Evolutionary conservation across 1,140 invertebrate genomes (phyloP), one percentile per base, ranked within the genome.

Genomic region (Proctacanthus coquilletti): DNA sequence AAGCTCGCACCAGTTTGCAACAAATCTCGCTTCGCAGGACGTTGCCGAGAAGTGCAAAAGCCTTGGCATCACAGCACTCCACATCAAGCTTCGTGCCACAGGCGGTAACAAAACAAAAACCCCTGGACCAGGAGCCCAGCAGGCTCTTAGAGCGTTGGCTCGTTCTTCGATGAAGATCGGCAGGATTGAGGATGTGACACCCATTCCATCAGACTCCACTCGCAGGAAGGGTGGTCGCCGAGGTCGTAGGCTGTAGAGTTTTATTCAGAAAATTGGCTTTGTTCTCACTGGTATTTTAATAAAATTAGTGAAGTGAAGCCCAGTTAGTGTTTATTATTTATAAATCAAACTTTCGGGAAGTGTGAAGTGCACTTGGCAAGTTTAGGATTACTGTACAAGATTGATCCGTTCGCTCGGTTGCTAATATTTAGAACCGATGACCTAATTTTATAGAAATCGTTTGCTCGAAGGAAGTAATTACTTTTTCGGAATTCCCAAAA

Each of bases 141-240:
- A 92, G 34, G 96, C 96, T 36, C 72, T 99, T 2, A 73, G 96
- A 48, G 95, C 96, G 55, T 71, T 99, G 42, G 96, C 96, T 49
- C 86, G 96, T 66, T 91, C 93, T 32, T 91, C 85, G 45, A 98
- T 99, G 87, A 98, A 97, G 64, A 98, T 99, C 64, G 96, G 96
- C 29, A 78, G 95, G 49, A 99, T 99, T 65, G 92, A 91, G 68
- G 96, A 99, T 75, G 96, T 99, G 0, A 99, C 95, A 6, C 96
- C 96, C 10, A 96, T 98, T 66, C 96, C 96, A 56, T 95, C 93
- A 41, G 96, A 98, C 66, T 87, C 87, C 21, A 98, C 94, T 14
- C 80, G 95, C 56, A 91, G 94, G 73, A 99, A 99, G 84, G 96
- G 96, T 61, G 96, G 95, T 73, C 79, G 95, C 58, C 81, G 96